phyloP scores from a whole-genome alignment of 2,113 vertebrate genomes.

The Nasalis larvatus region DNA sequence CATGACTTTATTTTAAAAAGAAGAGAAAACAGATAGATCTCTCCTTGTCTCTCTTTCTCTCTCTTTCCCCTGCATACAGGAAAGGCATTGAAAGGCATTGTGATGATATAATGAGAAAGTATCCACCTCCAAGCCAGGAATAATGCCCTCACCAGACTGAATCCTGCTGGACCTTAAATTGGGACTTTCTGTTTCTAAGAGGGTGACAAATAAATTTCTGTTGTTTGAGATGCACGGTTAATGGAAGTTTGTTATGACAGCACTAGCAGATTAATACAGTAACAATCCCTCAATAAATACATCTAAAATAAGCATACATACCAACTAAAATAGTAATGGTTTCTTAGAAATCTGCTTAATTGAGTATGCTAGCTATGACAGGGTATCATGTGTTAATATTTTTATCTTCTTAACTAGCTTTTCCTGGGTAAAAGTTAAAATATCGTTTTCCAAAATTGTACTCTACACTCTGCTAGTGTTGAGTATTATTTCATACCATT shows the following conservation, averaged over 20 bases:
- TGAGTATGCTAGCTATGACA: background rate
- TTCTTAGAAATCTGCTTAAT: background rate
- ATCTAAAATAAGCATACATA: background rate
- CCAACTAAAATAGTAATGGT: background rate
- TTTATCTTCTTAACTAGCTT: background rate
- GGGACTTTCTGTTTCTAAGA: background rate
- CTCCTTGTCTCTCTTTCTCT: background rate
- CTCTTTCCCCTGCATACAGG: background rate
- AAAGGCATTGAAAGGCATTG: background rate
- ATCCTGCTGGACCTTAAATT: background rate
- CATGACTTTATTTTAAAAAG: background rate
- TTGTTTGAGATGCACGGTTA: background rate
- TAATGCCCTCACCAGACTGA: background rate
- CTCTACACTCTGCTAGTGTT: background rate
- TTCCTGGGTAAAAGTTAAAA: background rate
- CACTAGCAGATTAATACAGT: background rate
- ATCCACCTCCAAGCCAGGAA: no score
- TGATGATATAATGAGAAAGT: no score
- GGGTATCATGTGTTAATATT: background rate
- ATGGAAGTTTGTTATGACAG: background rate
- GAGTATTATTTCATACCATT: background rate
- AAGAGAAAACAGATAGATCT: background rate
- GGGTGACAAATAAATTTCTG: background rate
- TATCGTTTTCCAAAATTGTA: background rate
- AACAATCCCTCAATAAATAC: background rate